A percentile compares a stretch with the other conserved stretches of the same genome.
Conservation (phyloP, 2,797 vertebrate species). For the Dendrocincla fuliginosa region DNA sequence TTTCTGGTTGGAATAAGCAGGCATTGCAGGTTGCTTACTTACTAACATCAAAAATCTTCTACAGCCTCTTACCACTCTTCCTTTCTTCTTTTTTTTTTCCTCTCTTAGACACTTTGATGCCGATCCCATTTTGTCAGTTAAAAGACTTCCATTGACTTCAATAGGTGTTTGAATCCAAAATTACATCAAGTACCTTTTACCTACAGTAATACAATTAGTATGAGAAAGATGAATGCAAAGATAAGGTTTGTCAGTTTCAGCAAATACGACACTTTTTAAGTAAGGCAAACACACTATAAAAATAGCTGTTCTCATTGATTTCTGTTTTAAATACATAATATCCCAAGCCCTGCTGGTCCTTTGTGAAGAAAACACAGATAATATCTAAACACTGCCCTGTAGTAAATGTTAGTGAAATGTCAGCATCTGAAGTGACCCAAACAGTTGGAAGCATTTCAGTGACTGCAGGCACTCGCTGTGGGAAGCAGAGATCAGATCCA, state of each 20-base stretch:
- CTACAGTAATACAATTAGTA: not conserved
- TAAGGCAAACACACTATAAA: not conserved
- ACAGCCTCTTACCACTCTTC: not conserved
- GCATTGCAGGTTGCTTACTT: not conserved
- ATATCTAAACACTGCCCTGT: not conserved
- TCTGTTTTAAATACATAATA: conserved; percentile 15
- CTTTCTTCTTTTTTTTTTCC: not conserved
- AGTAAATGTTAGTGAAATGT: not conserved
- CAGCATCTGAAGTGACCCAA: not conserved
- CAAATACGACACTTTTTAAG: not conserved
- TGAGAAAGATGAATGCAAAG: not conserved
- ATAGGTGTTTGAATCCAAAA: conserved; percentile 39
- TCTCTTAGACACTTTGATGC: conserved; percentile 3
- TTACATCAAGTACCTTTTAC: conserved; percentile 21
- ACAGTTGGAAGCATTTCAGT: not conserved
- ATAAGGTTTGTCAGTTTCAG: not conserved
- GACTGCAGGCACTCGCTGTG: not conserved
- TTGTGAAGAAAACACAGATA: not conserved
- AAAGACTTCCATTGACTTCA: conserved; percentile 51
- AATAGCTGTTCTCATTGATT: conserved; percentile 19
- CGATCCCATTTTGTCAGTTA: conserved; percentile 34
- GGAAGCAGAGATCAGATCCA: not conserved
- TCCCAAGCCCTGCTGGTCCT: not conserved
- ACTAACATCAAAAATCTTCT: not conserved
- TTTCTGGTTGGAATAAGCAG: not conserved